These are phyloP conservation scores for Syrphus vitripennis DNA, from an alignment of 2,888 invertebrate genomes.

Conservation along the genomic window DNA sequence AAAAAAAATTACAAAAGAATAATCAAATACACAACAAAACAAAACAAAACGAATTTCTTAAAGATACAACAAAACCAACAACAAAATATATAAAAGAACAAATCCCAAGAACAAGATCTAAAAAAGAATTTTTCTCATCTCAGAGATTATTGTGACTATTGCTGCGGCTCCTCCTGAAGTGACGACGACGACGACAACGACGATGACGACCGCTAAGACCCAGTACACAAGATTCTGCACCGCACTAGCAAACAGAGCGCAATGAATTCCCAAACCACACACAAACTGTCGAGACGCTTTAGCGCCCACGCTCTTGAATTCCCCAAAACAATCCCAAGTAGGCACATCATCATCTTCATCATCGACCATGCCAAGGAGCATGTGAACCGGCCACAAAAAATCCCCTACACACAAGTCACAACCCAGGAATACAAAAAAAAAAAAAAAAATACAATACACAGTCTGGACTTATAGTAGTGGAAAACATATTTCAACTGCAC, in stretches of 20 bases:
- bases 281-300: constrained; percentile 71
- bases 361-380: constrained; percentile 64
- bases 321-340: constrained; percentile 68
- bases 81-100: constrained; percentile 62
- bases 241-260: constrained; percentile 36
- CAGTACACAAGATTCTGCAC: not conserved
- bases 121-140: constrained; percentile 57
- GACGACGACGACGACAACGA: constrained; percentile 25
- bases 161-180: not conserved
- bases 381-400: constrained; percentile 56
- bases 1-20: constrained; percentile 25
- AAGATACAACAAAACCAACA: constrained; percentile 43
- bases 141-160: no score
- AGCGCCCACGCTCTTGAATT: constrained; percentile 71
- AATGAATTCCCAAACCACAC: constrained; percentile 70
- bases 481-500: constrained; percentile 49
- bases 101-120: constrained; percentile 62
- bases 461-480: constrained; percentile 6
- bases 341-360: constrained; percentile 68
- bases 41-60: constrained; percentile 15
- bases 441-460: constrained; percentile 1
- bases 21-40: not conserved
- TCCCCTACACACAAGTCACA: constrained; percentile 26
- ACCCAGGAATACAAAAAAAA: constrained; percentile 11
- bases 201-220: constrained; percentile 26